Percentiles rank a stretch among this genome's conserved stretches.
Conservation (phyloP, 37 sponge, comb jelly and placozoan genomes). For the Cladorhizidae sp. region DNA sequence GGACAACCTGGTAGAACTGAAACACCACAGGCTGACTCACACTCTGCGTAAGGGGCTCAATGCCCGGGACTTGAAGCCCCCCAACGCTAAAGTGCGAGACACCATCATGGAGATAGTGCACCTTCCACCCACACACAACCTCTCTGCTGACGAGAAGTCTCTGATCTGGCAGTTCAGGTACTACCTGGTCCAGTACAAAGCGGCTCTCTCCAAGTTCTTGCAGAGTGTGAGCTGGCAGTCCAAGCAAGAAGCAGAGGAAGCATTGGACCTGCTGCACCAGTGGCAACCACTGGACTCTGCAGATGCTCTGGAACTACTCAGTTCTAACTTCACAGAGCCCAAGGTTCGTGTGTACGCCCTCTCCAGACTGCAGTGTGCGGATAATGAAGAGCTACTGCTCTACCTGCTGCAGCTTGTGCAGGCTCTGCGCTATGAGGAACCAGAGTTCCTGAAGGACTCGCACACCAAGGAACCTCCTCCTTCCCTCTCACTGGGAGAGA, state of each 20-base stretch:
- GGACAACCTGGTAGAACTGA: constrained; percentile 93
- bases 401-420: constrained; percentile 90
- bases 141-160: constrained; percentile 85
- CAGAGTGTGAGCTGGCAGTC: constrained; percentile 93
- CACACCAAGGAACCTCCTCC: constrained; percentile 11
- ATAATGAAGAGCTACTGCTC: constrained; percentile 90
- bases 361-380: constrained; percentile 78
- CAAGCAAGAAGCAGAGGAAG: constrained; percentile 73
- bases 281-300: constrained; percentile 95
- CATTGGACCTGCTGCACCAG: constrained; percentile 80
- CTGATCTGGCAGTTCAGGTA: constrained; percentile 93
- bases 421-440: constrained; percentile 80
- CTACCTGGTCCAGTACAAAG: constrained; percentile 80
- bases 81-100: constrained; percentile 56
- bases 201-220: constrained; percentile 95
- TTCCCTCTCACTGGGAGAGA: constrained; percentile 33
- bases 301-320: constrained; percentile 93
- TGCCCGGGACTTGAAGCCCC: constrained; percentile 81
- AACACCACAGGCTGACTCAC: constrained; percentile 91
- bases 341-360: constrained; percentile 90
- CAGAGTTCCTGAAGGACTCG: constrained; percentile 28
- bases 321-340: constrained; percentile 69
- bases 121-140: constrained; percentile 80
- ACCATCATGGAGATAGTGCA: constrained; percentile 69
- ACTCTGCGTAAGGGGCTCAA: constrained; percentile 70